Base-by-base conservation (phyloP, 2,797 vertebrate species). In the Arrhamphus sclerolepis region DNA sequence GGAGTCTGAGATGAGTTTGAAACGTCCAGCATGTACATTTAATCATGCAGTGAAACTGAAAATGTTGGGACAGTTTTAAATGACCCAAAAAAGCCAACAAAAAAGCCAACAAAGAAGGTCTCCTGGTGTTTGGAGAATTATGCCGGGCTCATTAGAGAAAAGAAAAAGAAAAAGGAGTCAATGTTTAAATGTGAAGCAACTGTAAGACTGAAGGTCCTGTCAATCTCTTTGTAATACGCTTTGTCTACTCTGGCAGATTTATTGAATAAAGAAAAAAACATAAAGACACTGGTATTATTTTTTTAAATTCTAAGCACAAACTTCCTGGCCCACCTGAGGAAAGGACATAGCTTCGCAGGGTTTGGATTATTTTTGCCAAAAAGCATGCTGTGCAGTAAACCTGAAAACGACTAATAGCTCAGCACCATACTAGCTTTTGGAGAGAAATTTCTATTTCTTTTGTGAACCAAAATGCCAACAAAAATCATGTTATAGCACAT, bases 401-500 rank as follows among this genome's bases (percentile, higher is more conserved):
- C 31, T 46, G 31, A 18, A 48, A 20, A 46, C 20, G 20, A 21
- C 26, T 44, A 46, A 51, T 59, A n/a, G 55, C 60, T 62, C 17
- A 5, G 51, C 28, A 52, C 46, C 22, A 28, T 34, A 34, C 29
- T 19, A 1, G 2, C 18, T 21, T 64, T 28, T 50, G 42, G 51
- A 19, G 17, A 7, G 16, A 28, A 41, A 48, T 66, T 58, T 67
- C 11, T 54, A 46, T 68, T 51, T 57, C 20, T 7, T 54, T 47
- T 39, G 41, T 49, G 46, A n/a, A 38, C 29, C 26, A 58, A n/a
- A 74, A 76, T 42, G 40, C 20, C 22, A 53, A 31, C 51, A 41
- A 53, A 78, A 65, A 53, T 16, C 21, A 7, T 7, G 19, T 51
- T 65, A 54, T 68, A 80, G 28, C 62, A 61, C 42, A 55, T 77